phyloP scores from a whole-genome alignment of 2,888 invertebrate species.

The Dynastes tityus region DNA sequence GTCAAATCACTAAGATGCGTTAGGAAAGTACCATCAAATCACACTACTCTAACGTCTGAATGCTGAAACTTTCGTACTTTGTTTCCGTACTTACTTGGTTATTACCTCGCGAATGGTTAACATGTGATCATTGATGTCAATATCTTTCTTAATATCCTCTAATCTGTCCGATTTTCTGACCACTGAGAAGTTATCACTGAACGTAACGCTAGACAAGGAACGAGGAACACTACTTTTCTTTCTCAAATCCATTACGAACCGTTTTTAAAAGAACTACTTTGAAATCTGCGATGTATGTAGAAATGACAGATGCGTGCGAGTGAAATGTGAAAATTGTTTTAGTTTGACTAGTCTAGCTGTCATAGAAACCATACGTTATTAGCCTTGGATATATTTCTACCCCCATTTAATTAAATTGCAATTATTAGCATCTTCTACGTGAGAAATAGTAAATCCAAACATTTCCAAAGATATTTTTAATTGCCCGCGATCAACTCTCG shows the following conservation, averaged over 20 bases:
- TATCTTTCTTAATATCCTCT: slow-evolving; percentile 61
- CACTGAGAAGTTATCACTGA: slow-evolving; percentile 13
- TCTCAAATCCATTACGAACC: background rate
- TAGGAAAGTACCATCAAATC: too few species aligned
- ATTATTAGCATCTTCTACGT: too few species aligned
- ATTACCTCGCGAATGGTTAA: slow-evolving; percentile 60
- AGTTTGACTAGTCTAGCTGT: background rate
- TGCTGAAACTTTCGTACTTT: background rate
- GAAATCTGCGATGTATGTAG: background rate
- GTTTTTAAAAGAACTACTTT: background rate
- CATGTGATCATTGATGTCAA: slow-evolving; percentile 62
- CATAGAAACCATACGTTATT: background rate
- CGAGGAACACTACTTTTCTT: background rate
- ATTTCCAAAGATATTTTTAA: too few species aligned
- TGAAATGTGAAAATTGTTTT: background rate
- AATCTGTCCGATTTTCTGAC: slow-evolving; percentile 53
- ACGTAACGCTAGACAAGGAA: slow-evolving; percentile 9
- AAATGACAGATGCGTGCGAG: background rate
- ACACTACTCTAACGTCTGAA: too few species aligned
- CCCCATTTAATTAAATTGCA: too few species aligned
- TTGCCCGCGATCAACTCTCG: too few species aligned
- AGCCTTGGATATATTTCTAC: too few species aligned
- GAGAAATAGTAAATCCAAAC: too few species aligned
- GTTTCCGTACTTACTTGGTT: slow-evolving; percentile 58
- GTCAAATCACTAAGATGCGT: too few species aligned